phyloP scores from a whole-genome alignment of 2,797 vertebrate species.

The Loris lydekkerianus region DNA sequence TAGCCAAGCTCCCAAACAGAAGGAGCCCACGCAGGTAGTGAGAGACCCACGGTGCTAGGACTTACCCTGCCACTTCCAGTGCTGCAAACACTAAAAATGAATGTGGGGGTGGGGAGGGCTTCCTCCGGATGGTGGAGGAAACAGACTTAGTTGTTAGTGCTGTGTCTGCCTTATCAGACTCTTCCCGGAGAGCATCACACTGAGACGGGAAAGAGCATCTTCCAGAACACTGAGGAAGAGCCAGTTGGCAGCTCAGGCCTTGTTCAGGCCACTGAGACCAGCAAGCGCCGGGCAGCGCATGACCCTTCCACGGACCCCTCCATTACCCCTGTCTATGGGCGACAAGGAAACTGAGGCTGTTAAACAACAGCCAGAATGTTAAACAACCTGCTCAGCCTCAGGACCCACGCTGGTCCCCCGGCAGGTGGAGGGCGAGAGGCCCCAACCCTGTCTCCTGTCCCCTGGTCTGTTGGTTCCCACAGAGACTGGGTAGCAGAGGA shows the following conservation, averaged over 20 bases:
- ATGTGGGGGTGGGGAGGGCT: accelerated
- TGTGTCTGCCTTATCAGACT: neutral
- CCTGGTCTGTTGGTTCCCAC: too few relatives aligned
- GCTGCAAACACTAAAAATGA: accelerated
- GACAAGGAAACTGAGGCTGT: neutral
- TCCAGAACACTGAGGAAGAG: neutral
- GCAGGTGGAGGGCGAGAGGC: too few relatives aligned
- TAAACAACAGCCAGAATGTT: neutral
- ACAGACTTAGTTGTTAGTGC: accelerated
- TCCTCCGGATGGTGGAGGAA: neutral
- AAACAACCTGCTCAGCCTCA: neutral
- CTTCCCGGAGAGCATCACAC: accelerated
- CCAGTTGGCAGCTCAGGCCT: neutral
- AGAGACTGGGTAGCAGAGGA: too few relatives aligned
- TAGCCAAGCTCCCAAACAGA: neutral
- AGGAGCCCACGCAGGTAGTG: too few relatives aligned
- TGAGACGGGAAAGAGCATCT: accelerated
- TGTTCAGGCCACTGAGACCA: too few relatives aligned
- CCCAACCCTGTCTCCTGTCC: too few relatives aligned
- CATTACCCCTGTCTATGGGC: neutral
- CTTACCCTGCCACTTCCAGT: neutral
- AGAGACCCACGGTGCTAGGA: accelerated
- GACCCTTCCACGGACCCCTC: neutral
- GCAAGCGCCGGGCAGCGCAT: accelerated
- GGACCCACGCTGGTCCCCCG: neutral